Percentiles rank a stretch among this genome's conserved stretches.
Evolutionary conservation across 2,797 vertebrate species (phyloP).

Genomic region (Sebastes kiyomatsui): DNA sequence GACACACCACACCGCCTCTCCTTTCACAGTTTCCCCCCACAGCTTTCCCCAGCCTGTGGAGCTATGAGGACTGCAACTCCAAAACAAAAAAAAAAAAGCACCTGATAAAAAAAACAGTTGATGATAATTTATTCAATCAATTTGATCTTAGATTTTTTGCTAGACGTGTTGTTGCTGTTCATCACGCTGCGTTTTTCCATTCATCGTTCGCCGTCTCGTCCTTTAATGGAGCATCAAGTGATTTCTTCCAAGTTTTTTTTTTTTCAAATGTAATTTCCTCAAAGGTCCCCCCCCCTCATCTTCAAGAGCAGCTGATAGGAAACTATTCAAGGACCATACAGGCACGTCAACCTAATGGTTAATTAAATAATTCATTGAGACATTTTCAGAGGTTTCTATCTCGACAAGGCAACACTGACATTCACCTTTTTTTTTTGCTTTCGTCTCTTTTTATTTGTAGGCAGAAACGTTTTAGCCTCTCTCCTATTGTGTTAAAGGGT

Average conservation of each 20-base stretch:
- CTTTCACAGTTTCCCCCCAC: not conserved
- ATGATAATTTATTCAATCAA: not conserved
- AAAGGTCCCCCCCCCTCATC: not conserved
- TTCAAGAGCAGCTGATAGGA: not conserved
- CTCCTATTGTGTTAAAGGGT: not conserved
- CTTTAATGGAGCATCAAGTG: not conserved
- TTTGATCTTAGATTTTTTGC: not conserved
- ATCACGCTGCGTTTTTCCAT: not conserved
- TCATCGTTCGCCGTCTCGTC: not conserved
- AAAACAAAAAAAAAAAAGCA: not conserved
- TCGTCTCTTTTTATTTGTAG: not conserved
- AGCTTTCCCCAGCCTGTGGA: slow-evolving; percentile 30
- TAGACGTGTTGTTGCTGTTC: not conserved
- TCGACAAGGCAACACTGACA: not conserved
- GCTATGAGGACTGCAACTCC: not conserved
- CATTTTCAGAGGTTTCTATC: not conserved
- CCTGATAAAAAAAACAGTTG: not conserved
- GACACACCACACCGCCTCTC: slow-evolving; percentile 42
- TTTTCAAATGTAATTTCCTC: not conserved
- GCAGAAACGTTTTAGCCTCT: not conserved
- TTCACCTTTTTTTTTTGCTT: not conserved
- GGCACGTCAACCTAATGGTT: not conserved
- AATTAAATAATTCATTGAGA: not conserved
- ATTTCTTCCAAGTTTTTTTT: not conserved
- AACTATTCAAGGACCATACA: not conserved